These are phyloP conservation scores for Yponomeuta plumbellus DNA, from an alignment of 2,888 invertebrate genomes.

Conservation along the genomic window DNA sequence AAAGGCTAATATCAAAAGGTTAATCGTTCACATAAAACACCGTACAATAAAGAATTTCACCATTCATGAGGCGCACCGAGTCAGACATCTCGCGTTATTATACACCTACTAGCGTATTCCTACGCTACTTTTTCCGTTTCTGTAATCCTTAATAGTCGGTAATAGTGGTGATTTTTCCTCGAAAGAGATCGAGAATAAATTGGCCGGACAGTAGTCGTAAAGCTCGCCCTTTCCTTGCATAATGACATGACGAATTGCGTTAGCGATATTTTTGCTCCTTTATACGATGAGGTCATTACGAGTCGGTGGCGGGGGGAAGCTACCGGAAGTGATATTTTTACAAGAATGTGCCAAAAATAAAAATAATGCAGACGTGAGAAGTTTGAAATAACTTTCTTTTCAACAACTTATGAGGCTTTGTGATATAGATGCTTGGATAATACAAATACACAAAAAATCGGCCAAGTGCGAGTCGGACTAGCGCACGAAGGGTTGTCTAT, in stretches of 20 bases:
- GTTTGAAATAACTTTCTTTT: background rate
- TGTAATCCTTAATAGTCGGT: background rate
- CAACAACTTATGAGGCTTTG: too few relatives aligned
- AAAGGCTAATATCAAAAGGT: constrained; percentile 67
- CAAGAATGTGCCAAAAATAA: constrained; percentile 18
- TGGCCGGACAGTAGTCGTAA: constrained; percentile 52
- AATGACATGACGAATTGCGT: constrained; percentile 75
- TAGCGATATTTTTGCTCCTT: constrained; percentile 72
- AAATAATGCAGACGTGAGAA: background rate
- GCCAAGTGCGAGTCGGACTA: too few relatives aligned
- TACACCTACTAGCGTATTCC: constrained; percentile 4
- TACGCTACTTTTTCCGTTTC: background rate
- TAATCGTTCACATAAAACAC: constrained; percentile 74
- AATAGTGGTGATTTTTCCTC: constrained; percentile 1
- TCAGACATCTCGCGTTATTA: constrained; percentile 75
- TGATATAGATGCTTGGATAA: background rate
- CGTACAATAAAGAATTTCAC: constrained; percentile 70
- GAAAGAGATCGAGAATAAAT: background rate
- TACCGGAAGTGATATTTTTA: constrained; percentile 34
- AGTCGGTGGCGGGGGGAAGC: constrained; percentile 50
- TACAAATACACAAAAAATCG: too few relatives aligned
- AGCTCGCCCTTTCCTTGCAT: constrained; percentile 75
- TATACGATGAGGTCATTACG: constrained; percentile 67
- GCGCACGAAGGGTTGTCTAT: too few relatives aligned
- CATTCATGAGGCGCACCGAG: constrained; percentile 62